A percentile compares a stretch with the other conserved stretches of the same genome.
Evolutionary conservation across 2,888 invertebrate species (phyloP).

Genomic region (Pseudeuparius sepicola): DNA sequence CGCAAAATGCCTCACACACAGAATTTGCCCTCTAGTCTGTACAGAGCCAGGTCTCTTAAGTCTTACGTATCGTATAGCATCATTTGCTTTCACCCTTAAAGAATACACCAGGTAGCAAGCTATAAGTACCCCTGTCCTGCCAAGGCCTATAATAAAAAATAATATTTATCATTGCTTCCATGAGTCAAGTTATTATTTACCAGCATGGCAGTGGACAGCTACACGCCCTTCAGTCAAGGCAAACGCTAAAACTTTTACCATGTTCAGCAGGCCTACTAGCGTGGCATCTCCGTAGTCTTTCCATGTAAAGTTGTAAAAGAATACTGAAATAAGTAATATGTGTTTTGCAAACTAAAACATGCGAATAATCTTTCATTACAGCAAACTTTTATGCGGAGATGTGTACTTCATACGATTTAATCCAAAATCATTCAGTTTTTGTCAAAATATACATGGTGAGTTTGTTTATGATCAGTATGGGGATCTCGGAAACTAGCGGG

Average conservation of each 20-base stretch:
- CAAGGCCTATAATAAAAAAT: slow-evolving; percentile 49
- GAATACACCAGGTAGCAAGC: slow-evolving; percentile 79
- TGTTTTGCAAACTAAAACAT: slow-evolving; percentile 1
- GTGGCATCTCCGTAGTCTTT: slow-evolving; percentile 77
- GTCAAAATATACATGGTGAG: too few relatives aligned
- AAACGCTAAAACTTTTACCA: slow-evolving; percentile 85
- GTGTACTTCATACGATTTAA: too few relatives aligned
- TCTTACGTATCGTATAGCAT: slow-evolving; percentile 71
- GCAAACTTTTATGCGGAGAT: too few relatives aligned
- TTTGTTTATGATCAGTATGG: too few relatives aligned
- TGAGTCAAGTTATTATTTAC: slow-evolving; percentile 38
- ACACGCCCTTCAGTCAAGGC: slow-evolving; percentile 71
- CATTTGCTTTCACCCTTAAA: slow-evolving; percentile 62
- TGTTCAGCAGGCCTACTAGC: slow-evolving; percentile 67
- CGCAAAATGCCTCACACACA: slow-evolving; percentile 73
- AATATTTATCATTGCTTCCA: neutral
- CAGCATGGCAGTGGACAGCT: slow-evolving; percentile 84
- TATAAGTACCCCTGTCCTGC: slow-evolving; percentile 78
- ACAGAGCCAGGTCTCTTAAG: slow-evolving; percentile 67
- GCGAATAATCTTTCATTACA: slow-evolving; percentile 5
- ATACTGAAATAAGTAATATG: slow-evolving; percentile 49
- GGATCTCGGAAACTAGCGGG: too few relatives aligned
- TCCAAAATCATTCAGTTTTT: neutral
- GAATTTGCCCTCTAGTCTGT: slow-evolving; percentile 74
- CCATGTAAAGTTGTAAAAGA: slow-evolving; percentile 85